Percentiles rank a stretch among this genome's conserved stretches.
Conservation (phyloP, 2,797 vertebrate species). For the Echiichthys vipera region DNA sequence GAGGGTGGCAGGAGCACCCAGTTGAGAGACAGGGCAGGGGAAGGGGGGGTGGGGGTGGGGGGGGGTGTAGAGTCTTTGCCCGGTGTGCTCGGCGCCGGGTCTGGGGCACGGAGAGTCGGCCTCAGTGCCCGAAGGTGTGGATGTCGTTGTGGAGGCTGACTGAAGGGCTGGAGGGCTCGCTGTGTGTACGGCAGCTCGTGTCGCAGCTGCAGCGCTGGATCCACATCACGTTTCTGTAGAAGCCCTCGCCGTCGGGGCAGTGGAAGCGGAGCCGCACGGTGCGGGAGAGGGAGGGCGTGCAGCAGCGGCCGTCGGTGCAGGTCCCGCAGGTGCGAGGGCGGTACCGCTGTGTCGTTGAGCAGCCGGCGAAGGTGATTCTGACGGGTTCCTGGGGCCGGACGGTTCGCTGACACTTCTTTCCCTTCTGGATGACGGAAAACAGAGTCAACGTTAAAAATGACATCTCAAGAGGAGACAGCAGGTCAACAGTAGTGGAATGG, state of each 20-base stretch:
- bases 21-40: slow-evolving; percentile 16
- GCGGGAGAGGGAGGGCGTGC: slow-evolving; percentile 71
- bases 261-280: slow-evolving; percentile 78
- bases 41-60: background rate
- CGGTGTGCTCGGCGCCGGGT: background rate
- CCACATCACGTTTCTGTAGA: slow-evolving; percentile 81
- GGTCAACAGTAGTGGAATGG: no score
- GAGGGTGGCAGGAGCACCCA: slow-evolving; percentile 16
- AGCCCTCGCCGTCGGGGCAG: slow-evolving; percentile 74
- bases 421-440: slow-evolving; percentile 54
- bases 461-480: no score
- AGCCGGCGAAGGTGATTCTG: slow-evolving; percentile 74
- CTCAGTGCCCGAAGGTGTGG: slow-evolving; percentile 80
- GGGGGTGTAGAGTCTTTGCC: slow-evolving; percentile 1
- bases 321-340: slow-evolving; percentile 77
- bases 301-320: slow-evolving; percentile 76
- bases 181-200: slow-evolving; percentile 28
- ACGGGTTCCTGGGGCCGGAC: slow-evolving; percentile 57
- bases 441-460: background rate
- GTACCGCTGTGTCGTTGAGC: slow-evolving; percentile 67
- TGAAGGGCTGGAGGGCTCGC: slow-evolving; percentile 36
- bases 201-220: slow-evolving; percentile 81
- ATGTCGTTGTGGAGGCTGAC: slow-evolving; percentile 82
- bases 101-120: background rate
- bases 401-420: slow-evolving; percentile 76